phyloP scores from a whole-genome alignment of 2,113 vertebrate genomes.

The Aspiorhynchus laticeps region DNA sequence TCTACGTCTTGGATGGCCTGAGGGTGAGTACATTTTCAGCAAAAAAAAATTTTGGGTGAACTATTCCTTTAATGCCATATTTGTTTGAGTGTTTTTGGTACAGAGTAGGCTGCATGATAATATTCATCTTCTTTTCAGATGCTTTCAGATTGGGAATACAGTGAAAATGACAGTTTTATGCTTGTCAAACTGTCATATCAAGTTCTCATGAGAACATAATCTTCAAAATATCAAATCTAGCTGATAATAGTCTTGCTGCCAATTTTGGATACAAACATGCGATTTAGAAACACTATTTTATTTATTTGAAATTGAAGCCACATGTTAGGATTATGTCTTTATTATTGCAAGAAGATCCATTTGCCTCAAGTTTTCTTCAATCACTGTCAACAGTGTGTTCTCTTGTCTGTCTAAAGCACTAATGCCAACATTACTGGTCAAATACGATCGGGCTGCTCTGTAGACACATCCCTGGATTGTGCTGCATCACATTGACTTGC shows the following conservation, averaged over 20 bases:
- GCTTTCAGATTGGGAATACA: neutral
- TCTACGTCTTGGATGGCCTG: neutral
- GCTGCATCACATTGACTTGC: constrained; percentile 41
- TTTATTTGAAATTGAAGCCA: constrained; percentile 17
- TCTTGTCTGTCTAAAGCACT: constrained; percentile 15
- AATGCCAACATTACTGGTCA: constrained; percentile 40
- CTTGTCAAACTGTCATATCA: constrained; percentile 1
- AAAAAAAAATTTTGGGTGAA: neutral
- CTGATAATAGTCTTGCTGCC: neutral
- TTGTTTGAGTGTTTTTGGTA: neutral
- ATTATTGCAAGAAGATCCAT: neutral
- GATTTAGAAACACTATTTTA: neutral
- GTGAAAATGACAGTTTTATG: neutral
- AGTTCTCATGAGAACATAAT: neutral
- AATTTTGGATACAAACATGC: constrained; percentile 3
- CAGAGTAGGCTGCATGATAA: neutral
- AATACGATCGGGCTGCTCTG: constrained; percentile 38
- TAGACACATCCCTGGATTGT: constrained; percentile 24
- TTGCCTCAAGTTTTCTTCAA: constrained; percentile 22
- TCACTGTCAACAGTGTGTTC: neutral
- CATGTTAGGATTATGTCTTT: neutral
- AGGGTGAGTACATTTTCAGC: neutral
- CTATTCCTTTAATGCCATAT: neutral
- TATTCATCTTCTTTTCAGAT: neutral
- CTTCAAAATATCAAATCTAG: constrained; percentile 1